phyloP scores from a whole-genome alignment of 2,888 invertebrate species.

The Caenorhabditis imperialis region DNA sequence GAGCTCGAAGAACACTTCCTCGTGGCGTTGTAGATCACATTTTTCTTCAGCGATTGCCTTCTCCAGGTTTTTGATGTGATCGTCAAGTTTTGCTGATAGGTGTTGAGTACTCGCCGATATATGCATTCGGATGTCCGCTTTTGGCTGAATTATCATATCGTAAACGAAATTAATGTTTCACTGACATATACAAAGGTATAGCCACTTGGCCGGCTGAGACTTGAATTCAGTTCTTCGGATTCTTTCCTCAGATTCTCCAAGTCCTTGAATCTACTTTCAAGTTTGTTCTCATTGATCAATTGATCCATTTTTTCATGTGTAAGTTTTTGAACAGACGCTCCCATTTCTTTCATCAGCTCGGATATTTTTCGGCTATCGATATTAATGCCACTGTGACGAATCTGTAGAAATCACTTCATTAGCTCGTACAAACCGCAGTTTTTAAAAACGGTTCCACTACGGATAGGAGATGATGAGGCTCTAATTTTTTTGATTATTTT shows the following conservation, averaged over 20 bases:
- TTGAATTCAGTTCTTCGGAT: slow-evolving; percentile 11
- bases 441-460: too few species aligned
- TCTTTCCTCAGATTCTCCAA: slow-evolving; percentile 17
- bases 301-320: slow-evolving; percentile 5
- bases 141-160: slow-evolving; percentile 18
- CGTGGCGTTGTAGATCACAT: neutral
- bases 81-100: neutral
- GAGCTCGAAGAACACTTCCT: slow-evolving; percentile 20
- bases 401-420: too few species aligned
- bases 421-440: too few species aligned
- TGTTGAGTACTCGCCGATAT: slow-evolving; percentile 1
- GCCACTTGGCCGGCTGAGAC: slow-evolving; percentile 12
- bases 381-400: too few species aligned
- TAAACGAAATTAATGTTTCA: neutral
- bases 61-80: slow-evolving; percentile 19
- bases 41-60: slow-evolving; percentile 5
- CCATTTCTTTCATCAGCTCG: too few species aligned
- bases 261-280: slow-evolving; percentile 27
- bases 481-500: too few species aligned
- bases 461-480: too few species aligned
- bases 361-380: too few species aligned
- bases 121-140: slow-evolving; percentile 29
- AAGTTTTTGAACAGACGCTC: too few species aligned
- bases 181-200: slow-evolving; percentile 21
- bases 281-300: slow-evolving; percentile 14